Conservation (phyloP, 2,888 invertebrate genomes). For the Campopleginae sp. region DNA sequence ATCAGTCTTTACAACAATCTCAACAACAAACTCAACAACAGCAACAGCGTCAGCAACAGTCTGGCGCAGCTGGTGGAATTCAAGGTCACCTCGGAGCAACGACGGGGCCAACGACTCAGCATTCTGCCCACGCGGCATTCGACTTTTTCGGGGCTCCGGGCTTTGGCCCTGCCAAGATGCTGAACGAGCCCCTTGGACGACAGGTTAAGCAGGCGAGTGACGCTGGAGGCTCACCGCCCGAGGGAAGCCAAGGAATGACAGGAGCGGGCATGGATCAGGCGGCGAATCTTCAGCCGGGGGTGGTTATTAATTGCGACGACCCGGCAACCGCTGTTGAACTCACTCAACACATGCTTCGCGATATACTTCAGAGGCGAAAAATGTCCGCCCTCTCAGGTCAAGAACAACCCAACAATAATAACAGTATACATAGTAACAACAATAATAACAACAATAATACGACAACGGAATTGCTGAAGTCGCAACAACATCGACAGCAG, state of each 20-base stretch:
- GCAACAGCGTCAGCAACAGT: constrained; percentile 89
- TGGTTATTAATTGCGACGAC: constrained; percentile 86
- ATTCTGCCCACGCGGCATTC: constrained; percentile 88
- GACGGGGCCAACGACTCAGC: constrained; percentile 84
- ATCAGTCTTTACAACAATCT: constrained; percentile 71
- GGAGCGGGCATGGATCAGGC: constrained; percentile 84
- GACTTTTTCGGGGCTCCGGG: constrained; percentile 93
- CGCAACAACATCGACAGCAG: constrained; percentile 85
- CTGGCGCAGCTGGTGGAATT: constrained; percentile 79
- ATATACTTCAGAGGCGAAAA: constrained; percentile 95
- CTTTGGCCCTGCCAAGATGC: constrained; percentile 95
- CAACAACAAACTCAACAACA: constrained; percentile 71
- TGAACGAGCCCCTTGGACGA: constrained; percentile 94
- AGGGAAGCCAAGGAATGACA: constrained; percentile 84
- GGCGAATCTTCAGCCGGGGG: constrained; percentile 83
- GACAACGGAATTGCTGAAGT: constrained; percentile 85
- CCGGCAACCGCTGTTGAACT: constrained; percentile 85
- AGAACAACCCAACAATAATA: constrained; percentile 87
- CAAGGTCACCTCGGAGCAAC: constrained; percentile 84
- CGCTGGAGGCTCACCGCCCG: constrained; percentile 86
- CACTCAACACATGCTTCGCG: constrained; percentile 94
- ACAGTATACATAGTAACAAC: constrained; percentile 84
- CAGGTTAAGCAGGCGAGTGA: constrained; percentile 90
- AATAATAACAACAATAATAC: constrained; percentile 86
- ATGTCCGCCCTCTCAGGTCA: constrained; percentile 91